Base-by-base conservation (phyloP, 2,113 vertebrate species). In the Engraulis encrasicolus region DNA sequence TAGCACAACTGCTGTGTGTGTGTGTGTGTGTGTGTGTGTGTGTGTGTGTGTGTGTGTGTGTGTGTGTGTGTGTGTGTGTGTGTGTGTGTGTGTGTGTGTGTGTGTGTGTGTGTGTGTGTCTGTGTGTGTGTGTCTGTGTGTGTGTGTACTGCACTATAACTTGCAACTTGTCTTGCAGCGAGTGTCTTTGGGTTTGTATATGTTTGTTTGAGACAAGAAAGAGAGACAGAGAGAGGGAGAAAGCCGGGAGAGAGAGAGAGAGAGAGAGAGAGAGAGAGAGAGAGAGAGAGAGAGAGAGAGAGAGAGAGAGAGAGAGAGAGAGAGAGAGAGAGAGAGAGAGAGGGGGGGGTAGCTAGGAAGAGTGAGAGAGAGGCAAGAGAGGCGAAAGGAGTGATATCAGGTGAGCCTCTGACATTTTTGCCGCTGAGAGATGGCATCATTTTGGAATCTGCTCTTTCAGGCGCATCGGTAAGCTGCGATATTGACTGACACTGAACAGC, bases 401-500 rank as follows among this genome's bases (percentile, higher is more conserved):
- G 61, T 82, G 81, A 40, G 74, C 81, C 71, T 49, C 81, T 82
- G 81, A 82, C 81, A 82, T 82, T 82, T 78, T 78, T 17, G 1
- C 27, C 49, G 18, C 40, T 77, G 40, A 61, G 36, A 38, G 66
- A 82, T 78, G 81, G 58, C 81, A 82, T 82, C 45, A 45, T 45
- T 20, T 74, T 82, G 77, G 78, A 82, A 77, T 50, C 66, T 74
- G 40, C 19, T 49, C 66, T 78, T 45, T 82, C 66, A 82, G 66
- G 81, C 45, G 23, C 71, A 34, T 37, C 66, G 34, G 45, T 82
- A 82, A 78, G 74, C 61, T 49, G 34, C 27, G 45, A 45, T 82
- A 82, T 82, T 82, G 81, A 82, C 81, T 82, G 81, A 78, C 81
- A 82, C 40, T 49, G 45, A 66, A 82, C 81, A 82, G 71, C 81